Conservation (phyloP, 2,888 invertebrate species). For the Chorisops tibialis region DNA sequence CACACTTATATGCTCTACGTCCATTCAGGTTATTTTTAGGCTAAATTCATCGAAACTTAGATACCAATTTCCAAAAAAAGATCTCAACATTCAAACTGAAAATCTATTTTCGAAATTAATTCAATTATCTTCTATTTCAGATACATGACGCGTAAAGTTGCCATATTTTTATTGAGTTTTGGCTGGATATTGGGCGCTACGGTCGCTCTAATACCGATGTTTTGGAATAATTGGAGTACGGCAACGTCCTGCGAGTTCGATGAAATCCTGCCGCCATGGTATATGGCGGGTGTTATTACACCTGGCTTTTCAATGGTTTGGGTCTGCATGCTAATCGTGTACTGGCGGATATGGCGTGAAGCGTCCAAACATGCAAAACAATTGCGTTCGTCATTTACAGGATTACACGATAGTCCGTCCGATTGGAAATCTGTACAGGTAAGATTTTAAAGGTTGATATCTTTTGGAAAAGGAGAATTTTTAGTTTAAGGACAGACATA, state of each 20-base stretch:
- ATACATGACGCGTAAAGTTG: conserved; percentile 68
- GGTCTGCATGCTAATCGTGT: conserved; percentile 70
- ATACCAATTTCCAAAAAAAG: neutral
- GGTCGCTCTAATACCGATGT: conserved; percentile 67
- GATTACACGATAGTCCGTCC: conserved; percentile 57
- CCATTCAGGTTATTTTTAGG: too few species aligned
- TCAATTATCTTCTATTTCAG: conserved; percentile 35
- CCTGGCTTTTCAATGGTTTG: conserved; percentile 72
- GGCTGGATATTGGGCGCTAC: conserved; percentile 67
- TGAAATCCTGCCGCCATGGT: conserved; percentile 57
- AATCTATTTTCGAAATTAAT: neutral
- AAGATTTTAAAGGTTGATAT: conserved; percentile 30
- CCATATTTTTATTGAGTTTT: conserved; percentile 60
- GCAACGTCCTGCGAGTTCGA: conserved; percentile 66
- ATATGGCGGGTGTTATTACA: conserved; percentile 56
- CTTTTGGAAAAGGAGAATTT: too few species aligned
- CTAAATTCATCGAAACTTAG: neutral
- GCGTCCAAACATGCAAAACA: conserved; percentile 70
- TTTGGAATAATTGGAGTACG: conserved; percentile 73
- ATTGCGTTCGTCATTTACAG: conserved; percentile 59
- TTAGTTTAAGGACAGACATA: too few species aligned
- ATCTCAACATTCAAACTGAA: neutral
- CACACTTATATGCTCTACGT: too few species aligned
- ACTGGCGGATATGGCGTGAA: conserved; percentile 75
- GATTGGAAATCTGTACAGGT: conserved; percentile 79